phyloP scores from a whole-genome alignment of 1,140 invertebrate species.

The Drosophila pachea region DNA sequence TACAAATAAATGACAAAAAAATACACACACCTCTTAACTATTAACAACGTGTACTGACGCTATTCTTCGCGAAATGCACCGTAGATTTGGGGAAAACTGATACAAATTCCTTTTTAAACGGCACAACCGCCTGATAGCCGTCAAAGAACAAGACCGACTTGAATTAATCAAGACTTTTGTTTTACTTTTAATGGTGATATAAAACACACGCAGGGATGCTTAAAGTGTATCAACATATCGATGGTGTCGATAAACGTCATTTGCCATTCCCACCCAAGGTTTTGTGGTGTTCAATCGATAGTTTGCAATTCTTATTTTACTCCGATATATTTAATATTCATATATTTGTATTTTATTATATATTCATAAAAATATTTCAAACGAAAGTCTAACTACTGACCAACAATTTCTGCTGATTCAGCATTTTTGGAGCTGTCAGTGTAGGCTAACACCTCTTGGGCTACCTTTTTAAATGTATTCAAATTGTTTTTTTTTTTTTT shows the following conservation, averaged over 20 bases:
- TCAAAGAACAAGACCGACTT: constrained; percentile 13
- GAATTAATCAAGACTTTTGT: constrained; percentile 17
- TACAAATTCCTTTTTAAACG: not conserved
- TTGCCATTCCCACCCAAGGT: too few relatives aligned
- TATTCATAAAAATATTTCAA: too few relatives aligned
- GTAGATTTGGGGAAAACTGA: not conserved
- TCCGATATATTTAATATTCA: too few relatives aligned
- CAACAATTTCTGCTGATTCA: too few relatives aligned
- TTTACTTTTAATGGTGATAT: constrained; percentile 25
- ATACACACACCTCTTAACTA: constrained; percentile 11
- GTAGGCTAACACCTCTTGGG: too few relatives aligned
- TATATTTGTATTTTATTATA: too few relatives aligned
- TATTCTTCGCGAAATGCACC: not conserved
- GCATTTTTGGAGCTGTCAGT: too few relatives aligned
- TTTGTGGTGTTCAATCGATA: not conserved
- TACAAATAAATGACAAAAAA: constrained; percentile 22
- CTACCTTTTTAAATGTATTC: too few relatives aligned
- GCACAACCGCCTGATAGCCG: constrained; percentile 2
- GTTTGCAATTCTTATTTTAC: not conserved
- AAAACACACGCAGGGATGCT: constrained; percentile 10
- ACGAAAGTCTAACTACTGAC: too few relatives aligned
- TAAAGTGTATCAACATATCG: not conserved
- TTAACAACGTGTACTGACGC: not conserved
- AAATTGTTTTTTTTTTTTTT: too few relatives aligned
- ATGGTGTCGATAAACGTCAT: not conserved